A percentile compares a stretch with the other conserved stretches of the same genome.
phyloP scores from a whole-genome alignment of 2,888 invertebrate species.

The Lithophane ornitopus region DNA sequence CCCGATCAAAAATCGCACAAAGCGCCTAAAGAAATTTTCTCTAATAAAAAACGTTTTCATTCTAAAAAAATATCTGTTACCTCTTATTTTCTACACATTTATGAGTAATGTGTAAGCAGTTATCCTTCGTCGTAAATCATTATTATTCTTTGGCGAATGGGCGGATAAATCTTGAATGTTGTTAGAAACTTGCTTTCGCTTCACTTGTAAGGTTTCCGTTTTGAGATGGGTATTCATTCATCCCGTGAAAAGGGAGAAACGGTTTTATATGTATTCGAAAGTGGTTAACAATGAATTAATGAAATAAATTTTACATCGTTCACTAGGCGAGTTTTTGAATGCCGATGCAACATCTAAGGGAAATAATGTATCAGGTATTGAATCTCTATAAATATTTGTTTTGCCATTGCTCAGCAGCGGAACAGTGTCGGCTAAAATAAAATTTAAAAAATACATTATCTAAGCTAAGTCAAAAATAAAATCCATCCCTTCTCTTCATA shows the following conservation, averaged over 20 bases:
- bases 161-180: constrained; percentile 34
- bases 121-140: constrained; percentile 51
- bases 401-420: too few species aligned
- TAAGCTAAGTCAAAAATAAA: not conserved
- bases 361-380: too few species aligned
- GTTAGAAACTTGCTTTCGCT: constrained; percentile 25
- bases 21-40: too few species aligned
- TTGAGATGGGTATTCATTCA: constrained; percentile 35
- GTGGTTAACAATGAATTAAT: not conserved
- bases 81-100: constrained; percentile 14
- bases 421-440: too few species aligned
- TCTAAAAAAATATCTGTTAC: not conserved
- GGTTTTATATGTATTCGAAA: constrained; percentile 14
- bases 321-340: too few species aligned
- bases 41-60: too few species aligned
- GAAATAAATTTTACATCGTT: not conserved
- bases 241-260: constrained; percentile 25
- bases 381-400: too few species aligned
- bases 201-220: constrained; percentile 8
- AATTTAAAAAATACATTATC: too few species aligned
- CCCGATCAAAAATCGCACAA: too few species aligned
- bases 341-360: not conserved
- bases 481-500: not conserved
- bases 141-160: constrained; percentile 7
- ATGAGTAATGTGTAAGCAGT: constrained; percentile 26